These are phyloP conservation scores for Cariama cristata DNA, from an alignment of 2,113 vertebrate genomes.

Conservation along the genomic window DNA sequence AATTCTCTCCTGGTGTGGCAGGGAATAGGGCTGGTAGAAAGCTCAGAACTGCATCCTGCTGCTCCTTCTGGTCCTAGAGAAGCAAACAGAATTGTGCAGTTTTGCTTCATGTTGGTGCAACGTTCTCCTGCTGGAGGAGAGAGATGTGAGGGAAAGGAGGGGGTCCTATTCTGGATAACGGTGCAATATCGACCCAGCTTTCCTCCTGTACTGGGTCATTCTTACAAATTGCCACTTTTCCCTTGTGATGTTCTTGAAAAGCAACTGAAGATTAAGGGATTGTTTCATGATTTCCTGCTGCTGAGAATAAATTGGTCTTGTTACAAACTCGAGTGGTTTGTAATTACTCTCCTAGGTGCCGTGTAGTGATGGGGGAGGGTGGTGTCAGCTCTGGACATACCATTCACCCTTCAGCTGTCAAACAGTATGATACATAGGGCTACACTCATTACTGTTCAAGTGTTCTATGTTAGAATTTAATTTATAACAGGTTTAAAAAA, in stretches of 20 bases:
- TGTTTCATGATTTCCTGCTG: constrained; percentile 69
- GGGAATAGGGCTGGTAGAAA: not conserved
- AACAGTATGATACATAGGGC: constrained; percentile 83
- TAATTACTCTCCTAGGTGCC: constrained; percentile 72
- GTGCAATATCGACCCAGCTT: constrained; percentile 22
- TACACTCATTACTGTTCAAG: constrained; percentile 81
- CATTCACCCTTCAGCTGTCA: constrained; percentile 74
- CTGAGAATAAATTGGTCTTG: constrained; percentile 71
- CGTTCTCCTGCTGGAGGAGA: not conserved
- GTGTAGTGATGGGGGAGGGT: constrained; percentile 59
- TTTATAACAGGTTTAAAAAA: constrained; percentile 79
- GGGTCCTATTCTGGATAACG: not conserved
- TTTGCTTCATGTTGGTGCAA: not conserved
- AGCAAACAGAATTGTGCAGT: not conserved
- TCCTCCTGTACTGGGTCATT: not conserved
- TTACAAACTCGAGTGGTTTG: constrained; percentile 60
- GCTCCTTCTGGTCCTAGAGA: constrained; percentile 21
- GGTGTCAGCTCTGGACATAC: constrained; percentile 69
- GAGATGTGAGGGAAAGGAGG: not conserved
- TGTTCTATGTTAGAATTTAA: constrained; percentile 82
- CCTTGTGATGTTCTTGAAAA: constrained; percentile 49
- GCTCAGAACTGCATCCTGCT: not conserved
- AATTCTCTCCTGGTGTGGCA: constrained; percentile 15
- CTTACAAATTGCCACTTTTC: constrained; percentile 43
- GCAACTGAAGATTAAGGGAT: constrained; percentile 56